Conservation (phyloP, 2,113 vertebrate genomes). For the Atrichornis clamosus region DNA sequence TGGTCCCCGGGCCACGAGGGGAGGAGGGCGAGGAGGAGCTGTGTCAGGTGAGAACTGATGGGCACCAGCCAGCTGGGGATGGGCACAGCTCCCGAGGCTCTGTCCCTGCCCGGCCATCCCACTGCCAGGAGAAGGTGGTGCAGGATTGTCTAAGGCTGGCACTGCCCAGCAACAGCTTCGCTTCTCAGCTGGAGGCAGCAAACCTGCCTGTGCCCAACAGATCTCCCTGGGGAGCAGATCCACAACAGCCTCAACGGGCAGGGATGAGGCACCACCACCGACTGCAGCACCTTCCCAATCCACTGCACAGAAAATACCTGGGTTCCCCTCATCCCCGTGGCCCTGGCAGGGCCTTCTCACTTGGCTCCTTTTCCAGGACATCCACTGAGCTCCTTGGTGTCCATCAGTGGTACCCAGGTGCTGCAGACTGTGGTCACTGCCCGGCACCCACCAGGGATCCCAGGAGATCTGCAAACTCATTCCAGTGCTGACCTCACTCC, state of each 20-base stretch:
- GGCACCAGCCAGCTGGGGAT: neutral
- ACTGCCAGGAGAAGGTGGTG: fast-evolving
- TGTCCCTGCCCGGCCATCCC: fast-evolving
- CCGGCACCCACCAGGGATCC: neutral
- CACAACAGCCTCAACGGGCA: neutral
- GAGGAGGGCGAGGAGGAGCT: neutral
- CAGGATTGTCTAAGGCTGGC: neutral
- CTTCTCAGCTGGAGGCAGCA: neutral
- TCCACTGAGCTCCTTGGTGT: neutral
- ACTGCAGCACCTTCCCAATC: neutral
- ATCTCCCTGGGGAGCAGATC: neutral
- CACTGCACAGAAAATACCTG: fast-evolving
- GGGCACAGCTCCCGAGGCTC: neutral
- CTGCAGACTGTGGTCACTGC: fast-evolving
- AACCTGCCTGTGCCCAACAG: neutral
- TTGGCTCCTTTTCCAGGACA: neutral
- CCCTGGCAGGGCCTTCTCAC: neutral
- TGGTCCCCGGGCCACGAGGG: fast-evolving
- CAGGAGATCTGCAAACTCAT: neutral
- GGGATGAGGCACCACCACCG: neutral
- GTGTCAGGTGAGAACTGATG: fast-evolving
- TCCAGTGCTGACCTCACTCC: neutral
- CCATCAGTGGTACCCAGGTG: fast-evolving
- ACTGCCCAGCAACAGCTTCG: neutral
- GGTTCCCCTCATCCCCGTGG: neutral